Evolutionary conservation across 2,888 invertebrate species (phyloP).

Genomic region (Sympetrum striolatum): DNA sequence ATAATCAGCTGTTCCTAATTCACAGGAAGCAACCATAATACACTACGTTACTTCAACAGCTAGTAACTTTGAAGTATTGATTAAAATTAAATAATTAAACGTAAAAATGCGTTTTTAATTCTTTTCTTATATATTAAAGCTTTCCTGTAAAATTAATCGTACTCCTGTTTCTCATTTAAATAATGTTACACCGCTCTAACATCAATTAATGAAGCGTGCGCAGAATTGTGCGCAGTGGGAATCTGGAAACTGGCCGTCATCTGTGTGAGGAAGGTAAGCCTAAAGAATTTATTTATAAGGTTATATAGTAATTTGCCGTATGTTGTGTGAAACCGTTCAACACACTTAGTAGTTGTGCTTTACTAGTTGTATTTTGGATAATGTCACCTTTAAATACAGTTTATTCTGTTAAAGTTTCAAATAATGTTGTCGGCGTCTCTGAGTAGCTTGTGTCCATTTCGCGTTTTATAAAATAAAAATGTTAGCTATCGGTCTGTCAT

Average conservation of each 20-base stretch:
- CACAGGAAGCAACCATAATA: constrained; percentile 37
- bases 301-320: neutral
- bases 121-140: neutral
- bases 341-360: neutral
- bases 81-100: neutral
- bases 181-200: neutral
- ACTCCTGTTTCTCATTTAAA: neutral
- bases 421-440: constrained; percentile 33
- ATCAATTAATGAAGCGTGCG: constrained; percentile 37
- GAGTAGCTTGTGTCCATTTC: constrained; percentile 28
- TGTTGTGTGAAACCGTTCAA: constrained; percentile 36
- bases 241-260: constrained; percentile 64
- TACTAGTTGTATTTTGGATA: constrained; percentile 3
- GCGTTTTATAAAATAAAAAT: constrained; percentile 24
- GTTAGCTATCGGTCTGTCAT: neutral
- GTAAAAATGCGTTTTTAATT: neutral
- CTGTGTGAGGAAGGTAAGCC: constrained; percentile 65
- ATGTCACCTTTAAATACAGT: constrained; percentile 3
- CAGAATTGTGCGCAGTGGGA: constrained; percentile 47
- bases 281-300: constrained; percentile 53
- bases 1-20: constrained; percentile 37
- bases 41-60: constrained; percentile 19
- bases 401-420: constrained; percentile 24
- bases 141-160: neutral
- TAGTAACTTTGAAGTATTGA: neutral